Percentiles rank a stretch among this genome's conserved stretches.
phyloP scores from a whole-genome alignment of 2,888 invertebrate genomes.

The Hydrotaea cyrtoneurina region DNA sequence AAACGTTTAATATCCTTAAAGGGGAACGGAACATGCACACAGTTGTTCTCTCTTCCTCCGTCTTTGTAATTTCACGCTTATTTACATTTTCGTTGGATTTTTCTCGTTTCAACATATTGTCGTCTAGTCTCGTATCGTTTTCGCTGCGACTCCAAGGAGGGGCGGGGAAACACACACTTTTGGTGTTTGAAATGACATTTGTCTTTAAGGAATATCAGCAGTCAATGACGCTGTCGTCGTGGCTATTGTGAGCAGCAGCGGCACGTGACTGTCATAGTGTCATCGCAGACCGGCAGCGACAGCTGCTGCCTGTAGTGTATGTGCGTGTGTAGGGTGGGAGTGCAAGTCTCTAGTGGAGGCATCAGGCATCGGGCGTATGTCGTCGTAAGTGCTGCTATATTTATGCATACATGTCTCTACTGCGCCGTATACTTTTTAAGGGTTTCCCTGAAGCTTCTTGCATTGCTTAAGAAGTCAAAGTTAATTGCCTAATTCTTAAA shows the following conservation, averaged over 20 bases:
- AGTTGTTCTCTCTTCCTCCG: neutral
- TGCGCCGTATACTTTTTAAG: neutral
- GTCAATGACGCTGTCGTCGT: neutral
- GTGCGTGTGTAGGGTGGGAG: neutral
- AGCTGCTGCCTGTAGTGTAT: conserved; percentile 16
- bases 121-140: neutral
- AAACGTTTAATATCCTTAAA: conserved; percentile 62
- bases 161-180: neutral
- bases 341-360: neutral
- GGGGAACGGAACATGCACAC: conserved; percentile 7
- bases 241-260: conserved; percentile 1
- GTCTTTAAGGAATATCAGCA: neutral
- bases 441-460: conserved; percentile 12
- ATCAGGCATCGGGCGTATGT: conserved; percentile 1
- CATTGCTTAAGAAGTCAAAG: conserved; percentile 18
- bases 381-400: conserved; percentile 13
- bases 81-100: conserved; percentile 30
- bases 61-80: conserved; percentile 33
- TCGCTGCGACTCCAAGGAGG: neutral
- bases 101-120: neutral
- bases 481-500: conserved; percentile 38
- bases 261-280: conserved; percentile 33
- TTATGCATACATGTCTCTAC: neutral
- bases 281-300: neutral
- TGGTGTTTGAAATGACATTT: conserved; percentile 17